phyloP scores from a whole-genome alignment of 2,797 vertebrate species.

The Tympanoctomys barrerae region DNA sequence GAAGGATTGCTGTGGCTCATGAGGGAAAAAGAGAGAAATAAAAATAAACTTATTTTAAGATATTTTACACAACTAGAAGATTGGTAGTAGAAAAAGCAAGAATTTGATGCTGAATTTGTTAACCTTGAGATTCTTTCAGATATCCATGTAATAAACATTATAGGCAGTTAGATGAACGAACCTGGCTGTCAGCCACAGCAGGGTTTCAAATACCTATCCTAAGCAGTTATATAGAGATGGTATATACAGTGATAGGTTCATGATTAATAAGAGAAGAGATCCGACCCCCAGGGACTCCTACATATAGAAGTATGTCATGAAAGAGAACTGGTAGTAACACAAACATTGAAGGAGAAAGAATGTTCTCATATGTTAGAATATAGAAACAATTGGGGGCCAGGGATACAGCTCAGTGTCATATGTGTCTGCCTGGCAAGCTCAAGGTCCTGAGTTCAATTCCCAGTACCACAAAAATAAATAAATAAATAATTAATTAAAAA shows the following conservation, averaged over 20 bases:
- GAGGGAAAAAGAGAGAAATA: conserved; percentile 17
- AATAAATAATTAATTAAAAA: too few species aligned
- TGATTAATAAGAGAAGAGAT: neutral
- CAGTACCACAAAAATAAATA: too few species aligned
- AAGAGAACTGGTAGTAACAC: neutral
- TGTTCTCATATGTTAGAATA: neutral
- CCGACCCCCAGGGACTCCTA: neutral
- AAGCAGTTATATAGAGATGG: neutral
- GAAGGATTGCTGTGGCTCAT: neutral
- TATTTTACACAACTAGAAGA: neutral
- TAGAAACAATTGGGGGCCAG: neutral
- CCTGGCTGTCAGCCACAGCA: neutral
- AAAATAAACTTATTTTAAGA: neutral
- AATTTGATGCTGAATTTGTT: neutral
- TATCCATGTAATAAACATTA: neutral
- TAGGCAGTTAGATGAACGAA: neutral
- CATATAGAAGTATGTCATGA: neutral
- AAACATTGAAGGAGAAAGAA: neutral
- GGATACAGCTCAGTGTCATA: too few species aligned
- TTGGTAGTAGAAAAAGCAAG: neutral
- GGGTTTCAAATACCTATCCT: neutral
- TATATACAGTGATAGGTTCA: neutral
- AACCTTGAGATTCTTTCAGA: neutral
- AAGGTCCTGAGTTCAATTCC: too few species aligned
- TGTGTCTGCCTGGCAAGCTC: too few species aligned